Evolutionary conservation across 2,797 vertebrate species (phyloP).

Genomic region (Labroides dimidiatus): DNA sequence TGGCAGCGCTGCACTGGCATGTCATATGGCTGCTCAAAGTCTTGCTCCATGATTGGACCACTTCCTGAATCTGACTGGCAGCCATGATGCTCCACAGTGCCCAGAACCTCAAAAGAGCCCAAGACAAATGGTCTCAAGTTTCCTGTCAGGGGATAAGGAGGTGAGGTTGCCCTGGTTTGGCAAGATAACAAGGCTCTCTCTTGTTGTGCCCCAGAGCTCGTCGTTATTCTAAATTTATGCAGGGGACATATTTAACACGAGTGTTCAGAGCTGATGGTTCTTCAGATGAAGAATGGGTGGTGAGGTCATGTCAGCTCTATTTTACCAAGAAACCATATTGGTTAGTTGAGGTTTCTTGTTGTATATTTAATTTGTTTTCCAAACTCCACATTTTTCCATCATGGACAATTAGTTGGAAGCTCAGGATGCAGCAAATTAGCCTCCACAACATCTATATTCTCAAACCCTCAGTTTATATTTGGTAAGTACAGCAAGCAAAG

Average conservation of each 20-base stretch:
- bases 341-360: neutral
- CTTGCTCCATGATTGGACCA: conserved; percentile 36
- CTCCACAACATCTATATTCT: too few species aligned
- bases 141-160: conserved; percentile 42
- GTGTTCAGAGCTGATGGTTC: conserved; percentile 27
- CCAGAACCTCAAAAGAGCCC: conserved; percentile 46
- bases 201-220: conserved; percentile 23
- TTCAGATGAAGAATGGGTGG: conserved; percentile 25
- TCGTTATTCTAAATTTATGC: conserved; percentile 37
- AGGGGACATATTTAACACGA: conserved; percentile 45
- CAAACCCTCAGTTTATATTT: too few species aligned
- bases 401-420: too few species aligned
- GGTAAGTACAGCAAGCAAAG: too few species aligned
- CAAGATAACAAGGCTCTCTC: conserved; percentile 52
- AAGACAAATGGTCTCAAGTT: conserved; percentile 60
- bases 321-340: conserved; percentile 9
- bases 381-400: too few species aligned
- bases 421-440: too few species aligned
- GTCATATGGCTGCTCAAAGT: conserved; percentile 45
- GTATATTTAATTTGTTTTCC: neutral
- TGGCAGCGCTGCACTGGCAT: conserved; percentile 42
- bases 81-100: conserved; percentile 37
- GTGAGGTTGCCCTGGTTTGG: conserved; percentile 41
- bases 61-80: conserved; percentile 58
- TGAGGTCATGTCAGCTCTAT: conserved; percentile 29